phyloP scores from a whole-genome alignment of 2,888 invertebrate species.

The Palloptera scutellata region DNA sequence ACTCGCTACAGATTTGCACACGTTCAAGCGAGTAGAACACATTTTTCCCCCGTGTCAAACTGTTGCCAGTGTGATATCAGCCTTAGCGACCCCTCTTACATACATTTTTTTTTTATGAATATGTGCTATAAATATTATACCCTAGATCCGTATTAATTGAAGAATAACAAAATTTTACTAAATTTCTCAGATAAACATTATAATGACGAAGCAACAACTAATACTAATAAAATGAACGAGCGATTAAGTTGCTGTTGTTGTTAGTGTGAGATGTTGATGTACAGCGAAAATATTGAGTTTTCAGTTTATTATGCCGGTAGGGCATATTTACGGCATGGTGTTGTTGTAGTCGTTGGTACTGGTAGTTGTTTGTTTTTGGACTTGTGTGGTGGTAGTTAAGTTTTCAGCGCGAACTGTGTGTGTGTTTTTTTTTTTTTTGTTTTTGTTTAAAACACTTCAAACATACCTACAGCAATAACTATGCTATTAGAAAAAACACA shows the following conservation, averaged over 20 bases:
- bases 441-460: too few species aligned
- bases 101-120: too few species aligned
- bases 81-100: too few species aligned
- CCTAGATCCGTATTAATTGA: slow-evolving; percentile 8
- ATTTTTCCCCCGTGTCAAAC: too few species aligned
- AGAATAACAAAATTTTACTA: not conserved
- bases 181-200: slow-evolving; percentile 17
- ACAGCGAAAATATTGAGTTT: slow-evolving; percentile 1
- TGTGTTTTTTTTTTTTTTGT: too few species aligned
- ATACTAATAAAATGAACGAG: not conserved
- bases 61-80: too few species aligned
- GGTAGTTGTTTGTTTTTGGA: not conserved
- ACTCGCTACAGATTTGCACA: too few species aligned
- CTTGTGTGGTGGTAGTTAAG: not conserved
- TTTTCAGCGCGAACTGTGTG: too few species aligned
- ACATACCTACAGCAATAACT: too few species aligned
- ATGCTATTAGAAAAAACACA: too few species aligned
- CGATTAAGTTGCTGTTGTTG: not conserved
- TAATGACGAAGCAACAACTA: slow-evolving; percentile 5
- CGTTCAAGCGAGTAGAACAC: too few species aligned
- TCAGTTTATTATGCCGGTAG: slow-evolving; percentile 24
- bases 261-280: slow-evolving; percentile 3
- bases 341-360: not conserved
- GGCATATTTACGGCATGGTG: slow-evolving; percentile 12
- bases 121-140: too few species aligned